Evolutionary conservation across 1,140 invertebrate species (phyloP), one percentile per base, ranked within the genome.

Genomic region (Phenacoccus solenopsis): DNA sequence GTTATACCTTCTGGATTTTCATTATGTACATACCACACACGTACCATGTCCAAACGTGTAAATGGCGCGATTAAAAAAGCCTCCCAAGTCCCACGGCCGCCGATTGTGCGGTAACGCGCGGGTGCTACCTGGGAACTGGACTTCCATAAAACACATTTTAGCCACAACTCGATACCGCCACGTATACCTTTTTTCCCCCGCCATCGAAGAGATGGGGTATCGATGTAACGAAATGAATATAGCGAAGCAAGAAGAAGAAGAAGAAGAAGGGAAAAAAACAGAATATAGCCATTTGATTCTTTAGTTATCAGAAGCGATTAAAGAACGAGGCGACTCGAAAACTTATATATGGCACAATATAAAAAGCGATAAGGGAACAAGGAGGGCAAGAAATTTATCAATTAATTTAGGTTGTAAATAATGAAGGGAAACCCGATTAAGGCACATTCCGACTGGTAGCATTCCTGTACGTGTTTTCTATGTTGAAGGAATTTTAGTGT

Each of bases 341-440:
- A 49, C 5, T 49, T 49, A 49, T 64, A 64, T 64, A 27, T 64
- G 59, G 59, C 59, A 64, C 59, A 64, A 25, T 5, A 25, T 64
- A 64, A 64, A 27, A 64, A 64, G 16, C 21, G 59, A 64, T 64
- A 64, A 64, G 59, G 59, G 59, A 64, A 64, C 59, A 27, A 64
- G 59, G 59, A 64, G 59, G 21, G 20, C 21, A 64, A 64, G 21
- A 64, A 64, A 64, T 64, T 64, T 64, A 64, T 64, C 59, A 64
- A 64, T 64, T 64, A 64, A 64, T 64, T 64, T 64, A 64, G 59
- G 59, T 64, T 64, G 59, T 64, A 64, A 64, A 64, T 64, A 64
- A 64, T 64, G 59, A 64, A 64, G 59, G 59, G 59, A 64, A 64
- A 64, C 59, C 25, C 59, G 59, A 64, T 64, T 64, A 64, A 64